These are phyloP conservation scores for Carcharodon carcharias DNA, from an alignment of 2,797 vertebrate genomes.

Conservation along the genomic window DNA sequence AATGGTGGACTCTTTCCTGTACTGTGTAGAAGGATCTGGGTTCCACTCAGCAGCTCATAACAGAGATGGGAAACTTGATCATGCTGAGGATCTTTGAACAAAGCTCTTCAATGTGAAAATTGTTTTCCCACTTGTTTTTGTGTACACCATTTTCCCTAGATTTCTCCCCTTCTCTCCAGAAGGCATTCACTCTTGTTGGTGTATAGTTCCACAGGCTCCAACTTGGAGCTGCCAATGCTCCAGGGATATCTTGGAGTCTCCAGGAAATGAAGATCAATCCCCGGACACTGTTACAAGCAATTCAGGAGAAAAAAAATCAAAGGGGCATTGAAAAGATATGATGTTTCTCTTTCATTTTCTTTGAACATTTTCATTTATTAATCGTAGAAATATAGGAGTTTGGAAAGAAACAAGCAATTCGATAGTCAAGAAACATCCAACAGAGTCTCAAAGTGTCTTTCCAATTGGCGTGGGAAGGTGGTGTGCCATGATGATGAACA, in stretches of 20 bases:
- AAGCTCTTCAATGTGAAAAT: neutral
- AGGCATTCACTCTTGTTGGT: neutral
- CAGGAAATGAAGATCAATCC: neutral
- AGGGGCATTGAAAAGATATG: neutral
- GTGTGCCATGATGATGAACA: neutral
- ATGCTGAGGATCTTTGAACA: neutral
- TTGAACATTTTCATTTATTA: neutral
- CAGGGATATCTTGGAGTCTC: neutral
- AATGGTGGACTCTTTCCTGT: neutral
- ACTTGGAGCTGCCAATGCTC: neutral
- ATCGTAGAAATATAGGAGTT: neutral
- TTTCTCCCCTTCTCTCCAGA: neutral
- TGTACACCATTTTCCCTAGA: neutral
- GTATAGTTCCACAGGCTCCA: neutral
- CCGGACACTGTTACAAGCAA: neutral
- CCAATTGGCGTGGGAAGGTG: neutral
- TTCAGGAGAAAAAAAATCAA: neutral
- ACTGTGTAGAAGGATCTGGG: neutral
- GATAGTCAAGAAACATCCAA: neutral
- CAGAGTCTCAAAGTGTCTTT: neutral
- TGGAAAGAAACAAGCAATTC: neutral
- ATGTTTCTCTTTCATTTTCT: neutral
- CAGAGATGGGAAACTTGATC: neutral
- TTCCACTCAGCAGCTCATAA: neutral
- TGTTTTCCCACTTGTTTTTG: neutral